Conservation (phyloP, 2,797 vertebrate genomes). For the Halcyon chelicuti region DNA sequence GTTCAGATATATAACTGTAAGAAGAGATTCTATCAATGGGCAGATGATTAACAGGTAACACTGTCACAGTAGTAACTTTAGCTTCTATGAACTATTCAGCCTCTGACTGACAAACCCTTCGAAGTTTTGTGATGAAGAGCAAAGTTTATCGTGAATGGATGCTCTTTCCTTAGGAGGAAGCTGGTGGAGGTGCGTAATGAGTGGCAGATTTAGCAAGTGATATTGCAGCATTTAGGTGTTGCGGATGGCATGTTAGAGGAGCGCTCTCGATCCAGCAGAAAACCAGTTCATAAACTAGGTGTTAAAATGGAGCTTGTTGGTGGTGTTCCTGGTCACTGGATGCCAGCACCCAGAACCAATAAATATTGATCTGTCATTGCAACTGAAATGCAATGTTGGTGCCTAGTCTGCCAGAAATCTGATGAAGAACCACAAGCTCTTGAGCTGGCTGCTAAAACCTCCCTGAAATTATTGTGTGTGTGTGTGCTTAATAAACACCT, state of each 20-base stretch:
- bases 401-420: neutral
- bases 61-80: slow-evolving; percentile 58
- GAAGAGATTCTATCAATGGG: slow-evolving; percentile 49
- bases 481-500: neutral
- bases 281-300: neutral
- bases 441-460: neutral
- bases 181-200: neutral
- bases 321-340: neutral
- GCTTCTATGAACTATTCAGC: slow-evolving; percentile 43
- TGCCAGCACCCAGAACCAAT: neutral
- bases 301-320: neutral
- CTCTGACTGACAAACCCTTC: slow-evolving; percentile 13
- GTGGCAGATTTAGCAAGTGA: neutral
- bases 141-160: neutral
- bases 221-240: neutral
- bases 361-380: neutral
- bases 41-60: slow-evolving; percentile 56
- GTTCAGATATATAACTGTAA: slow-evolving; percentile 44
- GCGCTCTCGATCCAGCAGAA: neutral
- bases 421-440: neutral
- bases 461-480: neutral
- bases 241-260: neutral
- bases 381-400: neutral
- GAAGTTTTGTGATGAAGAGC: neutral
- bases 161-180: neutral